phyloP scores from a whole-genome alignment of 2,888 invertebrate genomes.

The Tyria jacobaeae region DNA sequence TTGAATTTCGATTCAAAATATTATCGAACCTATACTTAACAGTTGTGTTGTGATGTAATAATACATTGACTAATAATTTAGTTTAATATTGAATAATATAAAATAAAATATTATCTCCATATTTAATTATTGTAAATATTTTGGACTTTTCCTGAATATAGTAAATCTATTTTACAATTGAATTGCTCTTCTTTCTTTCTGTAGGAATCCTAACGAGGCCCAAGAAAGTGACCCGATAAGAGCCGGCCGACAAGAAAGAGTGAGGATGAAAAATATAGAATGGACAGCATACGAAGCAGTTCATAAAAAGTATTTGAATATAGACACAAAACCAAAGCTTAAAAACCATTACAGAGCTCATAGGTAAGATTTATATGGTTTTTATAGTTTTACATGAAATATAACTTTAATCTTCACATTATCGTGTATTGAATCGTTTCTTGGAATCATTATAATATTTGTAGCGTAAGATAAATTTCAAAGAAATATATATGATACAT shows the following conservation, averaged over 20 bases:
- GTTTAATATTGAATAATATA: too few relatives aligned
- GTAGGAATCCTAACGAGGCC: slow-evolving; percentile 96
- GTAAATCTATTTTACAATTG: not conserved
- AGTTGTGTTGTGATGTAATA: too few relatives aligned
- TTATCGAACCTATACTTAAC: too few relatives aligned
- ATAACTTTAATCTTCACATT: too few relatives aligned
- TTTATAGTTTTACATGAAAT: too few relatives aligned
- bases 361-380: slow-evolving; percentile 70
- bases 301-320: slow-evolving; percentile 96
- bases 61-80: too few relatives aligned
- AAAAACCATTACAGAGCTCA: slow-evolving; percentile 98
- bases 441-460: too few relatives aligned
- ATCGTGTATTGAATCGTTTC: not conserved
- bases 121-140: too few relatives aligned
- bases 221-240: slow-evolving; percentile 89
- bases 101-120: too few relatives aligned
- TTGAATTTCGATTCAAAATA: too few relatives aligned
- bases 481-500: too few relatives aligned
- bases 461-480: too few relatives aligned
- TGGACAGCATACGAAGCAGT: slow-evolving; percentile 98
- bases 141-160: not conserved
- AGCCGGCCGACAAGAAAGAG: slow-evolving; percentile 91
- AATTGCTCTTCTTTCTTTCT: not conserved
- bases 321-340: slow-evolving; percentile 95
- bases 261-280: slow-evolving; percentile 94